Evolutionary conservation across 2,888 invertebrate species (phyloP), one percentile per base, ranked within the genome.

Genomic region (Luperina testacea): DNA sequence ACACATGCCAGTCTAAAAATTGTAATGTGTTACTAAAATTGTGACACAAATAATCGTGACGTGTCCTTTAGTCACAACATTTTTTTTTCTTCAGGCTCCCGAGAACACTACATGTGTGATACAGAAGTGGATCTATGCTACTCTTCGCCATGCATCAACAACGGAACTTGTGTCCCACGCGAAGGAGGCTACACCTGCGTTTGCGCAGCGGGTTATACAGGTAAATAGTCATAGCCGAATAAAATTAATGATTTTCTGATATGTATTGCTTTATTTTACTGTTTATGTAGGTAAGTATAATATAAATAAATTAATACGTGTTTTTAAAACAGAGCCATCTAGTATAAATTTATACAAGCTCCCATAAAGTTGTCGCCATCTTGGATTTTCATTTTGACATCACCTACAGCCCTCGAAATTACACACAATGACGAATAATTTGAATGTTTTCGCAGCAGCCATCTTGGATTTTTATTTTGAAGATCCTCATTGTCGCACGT

Each of bases 51-150:
- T 61, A 61, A 15, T 61, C 59, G n/a, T 27, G 15, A 6, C 7
- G 15, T 27, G 15, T 15, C 7, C 0, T 61, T 15, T 27, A 27
- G 15, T 59, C 57, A 5, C n/a, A 2, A 57, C 0, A 27, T 27
- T 13, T 27, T 6, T 15, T 75, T 9, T 2, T 9, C 0, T 13
- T 17, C 92, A 97, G 99, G 99, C 2, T 98, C 98, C 81, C 97
- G 98, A 85, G 98, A 99, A 89, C 98, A 99, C 92, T 99, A 99
- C 93, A 97, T 99, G 89, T 99, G 99, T 92, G 99, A 99, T 92
- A 99, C 99, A 0, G 99, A 99, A 94, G 99, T 99, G 4, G 99
- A 99, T 94, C 97, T 99, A 1, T 99, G 99, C 93, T 99, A 99
- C 93, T 99, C 99, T 0, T 98, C 98, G 88, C 99, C 99, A 0